Conservation (phyloP, 1,140 invertebrate species). For the Dufourea novaeangliae region DNA sequence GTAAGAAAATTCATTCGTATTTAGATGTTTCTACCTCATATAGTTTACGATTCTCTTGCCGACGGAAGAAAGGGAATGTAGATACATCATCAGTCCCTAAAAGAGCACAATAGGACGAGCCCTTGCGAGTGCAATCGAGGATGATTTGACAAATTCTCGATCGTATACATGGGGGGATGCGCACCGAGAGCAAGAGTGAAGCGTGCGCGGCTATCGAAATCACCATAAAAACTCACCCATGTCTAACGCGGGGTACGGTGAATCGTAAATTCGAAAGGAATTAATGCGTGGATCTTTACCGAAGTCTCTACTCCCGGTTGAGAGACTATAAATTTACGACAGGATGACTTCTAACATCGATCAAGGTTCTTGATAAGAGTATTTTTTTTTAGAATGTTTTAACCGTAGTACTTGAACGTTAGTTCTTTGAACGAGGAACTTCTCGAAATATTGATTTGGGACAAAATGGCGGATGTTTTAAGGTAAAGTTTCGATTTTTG, state of each 20-base stretch:
- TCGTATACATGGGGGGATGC: conserved; percentile 58
- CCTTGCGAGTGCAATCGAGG: conserved; percentile 67
- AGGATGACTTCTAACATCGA: background rate
- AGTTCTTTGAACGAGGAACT: background rate
- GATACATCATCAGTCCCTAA: conserved; percentile 70
- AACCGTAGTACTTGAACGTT: too few species aligned
- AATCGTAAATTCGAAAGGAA: conserved; percentile 51
- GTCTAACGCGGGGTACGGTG: conserved; percentile 37
- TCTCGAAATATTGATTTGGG: too few species aligned
- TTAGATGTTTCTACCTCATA: conserved; percentile 76
- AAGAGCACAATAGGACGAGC: conserved; percentile 68
- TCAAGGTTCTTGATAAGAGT: background rate
- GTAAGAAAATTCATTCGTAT: conserved; percentile 61
- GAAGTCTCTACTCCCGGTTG: background rate
- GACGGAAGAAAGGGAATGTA: conserved; percentile 68
- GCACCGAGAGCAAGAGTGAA: conserved; percentile 45
- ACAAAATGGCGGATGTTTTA: too few species aligned
- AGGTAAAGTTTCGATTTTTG: too few species aligned
- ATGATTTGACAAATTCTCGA: conserved; percentile 77
- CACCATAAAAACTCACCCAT: conserved; percentile 72
- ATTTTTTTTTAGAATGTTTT: background rate
- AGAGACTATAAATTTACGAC: background rate
- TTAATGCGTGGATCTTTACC: conserved; percentile 47
- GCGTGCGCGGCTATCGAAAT: conserved; percentile 70
- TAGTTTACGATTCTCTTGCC: conserved; percentile 72